Base-by-base conservation (phyloP, 2,797 vertebrate genomes). In the Euphonia xanthogaster region DNA sequence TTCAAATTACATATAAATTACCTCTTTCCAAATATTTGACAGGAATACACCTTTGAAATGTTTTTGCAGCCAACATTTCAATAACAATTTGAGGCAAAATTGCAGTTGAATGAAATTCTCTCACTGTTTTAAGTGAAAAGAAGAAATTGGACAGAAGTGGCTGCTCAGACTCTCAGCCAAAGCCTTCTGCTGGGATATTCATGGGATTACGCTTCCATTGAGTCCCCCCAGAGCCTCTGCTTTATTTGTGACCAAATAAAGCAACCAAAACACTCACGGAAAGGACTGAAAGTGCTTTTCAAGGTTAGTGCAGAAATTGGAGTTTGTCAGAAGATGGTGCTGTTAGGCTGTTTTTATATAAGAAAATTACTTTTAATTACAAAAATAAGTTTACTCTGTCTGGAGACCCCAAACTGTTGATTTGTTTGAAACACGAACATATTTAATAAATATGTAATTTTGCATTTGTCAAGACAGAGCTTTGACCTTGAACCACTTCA, bases 321-420 rank as follows among this genome's bases (percentile, higher is more conserved):
- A 74, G 58, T 37, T 86, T 95, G 93, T 96, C 97, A 97, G 97
- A 96, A 98, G 97, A 94, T 97, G 97, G 97, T 96, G 97, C 96
- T 95, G 87, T 97, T 96, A 85, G 87, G 90, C 95, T 73, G 95
- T 18, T 95, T 95, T 96, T 95, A 84, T 42, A 15, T n/a, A 48
- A 33, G 30, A 68, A 86, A 72, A 74, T 47, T 48, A 80, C n/a
- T 87, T 91, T n/a, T 95, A 88, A 90, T 79, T 79, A 71, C 19
- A 87, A 94, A 83, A 94, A 73, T 24, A 79, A 87, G 3, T 71
- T 89, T 55, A 61, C 55, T 53, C n/a, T 28, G 14, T 48, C 20
- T 40, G 31, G 24, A 71, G 81, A 61, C 33, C 22, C 18, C 11
- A 79, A 77, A 91, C 3, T 81, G 40, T 80, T 92, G 33, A 70